Conservation (phyloP, 2,797 vertebrate genomes). For the Chelmon rostratus region DNA sequence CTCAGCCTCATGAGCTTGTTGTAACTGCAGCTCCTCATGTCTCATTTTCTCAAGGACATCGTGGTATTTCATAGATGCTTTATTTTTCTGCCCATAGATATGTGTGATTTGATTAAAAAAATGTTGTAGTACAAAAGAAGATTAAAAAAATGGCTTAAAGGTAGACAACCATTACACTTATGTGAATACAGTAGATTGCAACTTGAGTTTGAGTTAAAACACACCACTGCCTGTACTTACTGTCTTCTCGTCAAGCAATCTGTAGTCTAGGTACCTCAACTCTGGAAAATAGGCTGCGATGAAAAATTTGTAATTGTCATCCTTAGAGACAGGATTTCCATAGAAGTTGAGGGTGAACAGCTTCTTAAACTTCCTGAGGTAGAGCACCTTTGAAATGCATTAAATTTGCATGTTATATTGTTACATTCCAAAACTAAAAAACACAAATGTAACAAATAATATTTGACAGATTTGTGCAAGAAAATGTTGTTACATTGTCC, state of each 20-base stretch:
- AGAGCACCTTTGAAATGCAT: conserved; percentile 85
- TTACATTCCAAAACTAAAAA: neutral
- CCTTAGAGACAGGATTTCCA: conserved; percentile 88
- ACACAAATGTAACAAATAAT: neutral
- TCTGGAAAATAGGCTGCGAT: conserved; percentile 88
- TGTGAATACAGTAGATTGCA: neutral
- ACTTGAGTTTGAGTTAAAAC: conserved; percentile 8
- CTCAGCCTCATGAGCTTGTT: conserved; percentile 69
- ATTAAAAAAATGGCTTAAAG: neutral
- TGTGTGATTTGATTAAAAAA: neutral
- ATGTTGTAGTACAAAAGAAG: neutral
- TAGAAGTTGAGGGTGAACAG: conserved; percentile 86
- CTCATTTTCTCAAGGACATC: conserved; percentile 78
- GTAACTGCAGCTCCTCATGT: conserved; percentile 75
- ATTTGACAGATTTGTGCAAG: conserved; percentile 7
- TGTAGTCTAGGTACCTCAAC: conserved; percentile 90
- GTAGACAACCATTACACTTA: neutral
- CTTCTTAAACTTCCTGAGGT: conserved; percentile 88
- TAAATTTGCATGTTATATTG: neutral
- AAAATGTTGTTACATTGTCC: conserved; percentile 84
- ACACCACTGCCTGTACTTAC: conserved; percentile 79
- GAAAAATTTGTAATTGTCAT: conserved; percentile 83
- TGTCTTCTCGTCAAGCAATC: conserved; percentile 79
- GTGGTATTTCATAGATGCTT: conserved; percentile 80
- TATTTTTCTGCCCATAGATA: conserved; percentile 82